Base-by-base conservation (phyloP, 92 coral and sea anemone genomes). In the Porites cylindrica region DNA sequence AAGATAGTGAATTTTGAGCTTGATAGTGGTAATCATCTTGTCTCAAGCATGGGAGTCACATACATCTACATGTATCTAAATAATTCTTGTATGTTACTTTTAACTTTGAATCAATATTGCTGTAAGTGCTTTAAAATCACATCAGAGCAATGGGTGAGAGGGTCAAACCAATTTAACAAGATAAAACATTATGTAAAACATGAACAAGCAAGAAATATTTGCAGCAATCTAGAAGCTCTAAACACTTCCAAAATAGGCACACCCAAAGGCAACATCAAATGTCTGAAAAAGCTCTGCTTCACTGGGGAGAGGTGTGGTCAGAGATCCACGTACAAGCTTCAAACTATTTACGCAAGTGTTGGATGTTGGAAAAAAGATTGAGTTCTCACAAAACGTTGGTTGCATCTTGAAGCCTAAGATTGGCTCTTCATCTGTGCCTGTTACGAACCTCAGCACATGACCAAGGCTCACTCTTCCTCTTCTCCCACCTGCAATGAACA, bases 391-490 rank as follows among this genome's bases (percentile, higher is more conserved):
- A 86, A 21, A 21, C 23, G 23, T 21, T 21, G 90, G 90, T 16
- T 78, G 76, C 47, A 86, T 70, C 43, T 53, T 14, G 50, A 86
- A 86, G n/a, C 90, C 90, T n/a, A 86, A 79, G 51, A 86, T 80
- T 66, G 90, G 90, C 85, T 86, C 90, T 70, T 86, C 86, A 24
- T 86, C 80, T 63, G 17, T 61, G 32, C 90, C 93, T 10, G 92
- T 87, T 7, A 32, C 75, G 56, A 90, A 93, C 83, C 90, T 93
- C 38, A 90, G 88, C 65, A 93, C 90, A 59, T 90, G 79, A 13
- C 90, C 92, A 66, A 90, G 85, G 79, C 90, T 87, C 72, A 93
- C 51, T 47, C 80, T 74, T 12, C 68, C 76, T 67, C 93, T 90
- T 38, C 78, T 77, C 19, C 93, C 93, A 93, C 24, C 24, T 23